These are phyloP conservation scores for Ellobius talpinus DNA, from an alignment of 2,113 vertebrate species.

Conservation along the genomic window DNA sequence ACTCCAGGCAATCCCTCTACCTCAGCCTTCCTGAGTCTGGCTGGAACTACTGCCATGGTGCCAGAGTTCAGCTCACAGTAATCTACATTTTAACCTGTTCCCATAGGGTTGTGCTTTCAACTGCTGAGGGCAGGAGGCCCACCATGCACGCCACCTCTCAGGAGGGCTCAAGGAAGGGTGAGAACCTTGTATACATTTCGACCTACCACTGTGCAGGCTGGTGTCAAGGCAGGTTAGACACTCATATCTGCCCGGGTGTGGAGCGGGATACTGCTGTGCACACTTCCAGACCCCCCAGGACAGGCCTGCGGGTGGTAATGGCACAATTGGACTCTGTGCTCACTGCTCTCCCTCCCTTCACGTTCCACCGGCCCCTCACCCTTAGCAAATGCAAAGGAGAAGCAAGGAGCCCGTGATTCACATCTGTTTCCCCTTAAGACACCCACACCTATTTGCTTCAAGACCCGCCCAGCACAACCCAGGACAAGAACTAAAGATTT, in stretches of 20 bases:
- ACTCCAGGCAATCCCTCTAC: background rate
- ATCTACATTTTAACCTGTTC: background rate
- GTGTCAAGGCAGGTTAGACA: background rate
- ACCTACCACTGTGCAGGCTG: background rate
- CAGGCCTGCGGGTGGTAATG: background rate
- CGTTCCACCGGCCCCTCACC: background rate
- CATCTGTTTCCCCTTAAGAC: conserved; percentile 50
- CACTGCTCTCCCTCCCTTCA: background rate
- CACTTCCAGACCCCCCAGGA: background rate
- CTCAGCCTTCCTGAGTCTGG: background rate
- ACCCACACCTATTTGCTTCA: conserved; percentile 43
- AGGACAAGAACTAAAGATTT: conserved; percentile 57
- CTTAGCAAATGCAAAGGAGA: conserved; percentile 39
- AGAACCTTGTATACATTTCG: background rate
- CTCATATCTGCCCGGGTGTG: background rate
- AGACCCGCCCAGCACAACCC: conserved; percentile 31
- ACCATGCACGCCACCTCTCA: background rate
- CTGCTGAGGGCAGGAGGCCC: background rate
- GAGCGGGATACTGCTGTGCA: accelerated
- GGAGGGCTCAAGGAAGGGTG: background rate
- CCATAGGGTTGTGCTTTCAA: background rate
- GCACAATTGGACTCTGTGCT: accelerated
- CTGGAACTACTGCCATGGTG: background rate
- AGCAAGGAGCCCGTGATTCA: conserved; percentile 40
- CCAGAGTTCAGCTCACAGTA: background rate